A percentile compares a stretch with the other conserved stretches of the same genome.
phyloP scores from a whole-genome alignment of 2,888 invertebrate species.

The Poecilus cupreus region DNA sequence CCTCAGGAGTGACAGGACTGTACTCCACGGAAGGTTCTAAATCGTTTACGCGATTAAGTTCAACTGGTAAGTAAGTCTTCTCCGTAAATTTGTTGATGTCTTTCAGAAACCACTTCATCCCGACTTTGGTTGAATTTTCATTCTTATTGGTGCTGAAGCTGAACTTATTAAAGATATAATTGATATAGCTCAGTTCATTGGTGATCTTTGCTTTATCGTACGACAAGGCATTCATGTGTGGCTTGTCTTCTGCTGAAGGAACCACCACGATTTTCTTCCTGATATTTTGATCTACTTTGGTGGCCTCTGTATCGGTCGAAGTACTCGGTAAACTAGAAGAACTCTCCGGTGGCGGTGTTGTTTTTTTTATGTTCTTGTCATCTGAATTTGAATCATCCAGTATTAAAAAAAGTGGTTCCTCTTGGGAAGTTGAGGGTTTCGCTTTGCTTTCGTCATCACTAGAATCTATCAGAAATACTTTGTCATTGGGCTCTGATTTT shows the following conservation, averaged over 20 bases:
- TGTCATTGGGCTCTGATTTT: background rate
- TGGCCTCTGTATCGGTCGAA: background rate
- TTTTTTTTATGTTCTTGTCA: background rate
- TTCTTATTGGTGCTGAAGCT: background rate
- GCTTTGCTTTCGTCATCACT: slow-evolving; percentile 42
- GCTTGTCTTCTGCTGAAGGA: slow-evolving; percentile 25
- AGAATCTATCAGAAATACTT: slow-evolving; percentile 29
- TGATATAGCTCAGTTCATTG: slow-evolving; percentile 39
- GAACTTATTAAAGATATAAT: slow-evolving; percentile 50
- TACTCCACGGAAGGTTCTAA: background rate
- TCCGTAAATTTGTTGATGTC: slow-evolving; percentile 13
- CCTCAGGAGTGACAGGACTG: background rate
- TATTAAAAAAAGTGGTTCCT: background rate
- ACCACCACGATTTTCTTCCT: slow-evolving; percentile 17
- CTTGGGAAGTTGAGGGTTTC: background rate
- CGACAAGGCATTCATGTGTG: background rate
- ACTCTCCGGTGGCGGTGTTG: background rate
- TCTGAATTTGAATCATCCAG: slow-evolving; percentile 1
- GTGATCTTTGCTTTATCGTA: slow-evolving; percentile 40
- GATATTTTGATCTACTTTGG: background rate
- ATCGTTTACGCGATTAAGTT: background rate
- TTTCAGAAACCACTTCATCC: slow-evolving; percentile 30
- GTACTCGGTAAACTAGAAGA: background rate
- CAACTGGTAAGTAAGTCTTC: slow-evolving; percentile 7
- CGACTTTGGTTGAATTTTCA: background rate